Evolutionary conservation across 2,113 vertebrate genomes (phyloP), one percentile per base, ranked within the genome.

Genomic region (Atherinomorus stipes): DNA sequence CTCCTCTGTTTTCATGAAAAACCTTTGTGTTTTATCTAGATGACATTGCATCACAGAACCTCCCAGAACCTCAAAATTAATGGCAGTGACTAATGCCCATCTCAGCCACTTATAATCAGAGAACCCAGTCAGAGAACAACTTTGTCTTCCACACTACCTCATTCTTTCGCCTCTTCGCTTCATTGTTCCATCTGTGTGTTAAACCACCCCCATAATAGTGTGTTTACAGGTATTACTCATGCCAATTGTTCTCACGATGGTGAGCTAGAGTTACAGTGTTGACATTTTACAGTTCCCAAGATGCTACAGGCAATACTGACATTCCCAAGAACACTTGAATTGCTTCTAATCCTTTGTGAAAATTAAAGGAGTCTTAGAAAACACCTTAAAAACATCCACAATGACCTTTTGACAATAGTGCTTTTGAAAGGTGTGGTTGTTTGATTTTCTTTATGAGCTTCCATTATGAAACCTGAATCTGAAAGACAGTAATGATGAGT

Each of bases 301-400:
- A 31, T 16, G 70, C 79, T 58, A 38, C 34, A 74, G 62, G 76
- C 51, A n/a, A 73, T 37, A 7, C 25, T 58, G 53, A 45, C 21
- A 3, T 71, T 73, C 58, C 26, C 50, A 26, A 18, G 44, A 49
- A 31, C 31, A 50, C 38, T 40, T 47, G n/a, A 47, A 18, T 19
- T 4, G 21, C 42, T 58, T 63, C 44, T 50, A 54, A 60, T 76
- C 21, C 79, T 54, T 45, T 22, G 31, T 76, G 64, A 65, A 49
- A 63, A 61, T 68, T 58, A 76, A 61, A 62, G 40, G 8, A 45
- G 26, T n/a, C 64, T 63, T 74, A 51, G 69, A 80, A 63, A 31
- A 65, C 4, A 38, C 25, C 25, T 61, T 69, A 70, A 76, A 71
- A 77, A 57, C 42, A 75, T 28, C 31, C 50, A 56, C 31, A 50